phyloP scores from a whole-genome alignment of 2,797 vertebrate species.

The Nyctalus aviator region DNA sequence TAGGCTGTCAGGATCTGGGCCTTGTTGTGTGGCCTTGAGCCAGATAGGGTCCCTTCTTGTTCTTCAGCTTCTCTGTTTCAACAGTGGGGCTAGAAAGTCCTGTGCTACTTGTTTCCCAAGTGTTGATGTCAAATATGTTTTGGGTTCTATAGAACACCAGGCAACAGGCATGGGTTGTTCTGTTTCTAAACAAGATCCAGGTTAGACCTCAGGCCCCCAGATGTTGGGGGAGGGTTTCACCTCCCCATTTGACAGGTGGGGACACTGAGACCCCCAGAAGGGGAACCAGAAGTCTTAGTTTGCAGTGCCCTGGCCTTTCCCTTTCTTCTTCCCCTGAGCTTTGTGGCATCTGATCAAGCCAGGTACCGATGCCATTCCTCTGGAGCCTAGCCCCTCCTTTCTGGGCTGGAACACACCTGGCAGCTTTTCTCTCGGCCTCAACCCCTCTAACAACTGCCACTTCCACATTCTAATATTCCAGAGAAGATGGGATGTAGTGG shows the following conservation, averaged over 20 bases:
- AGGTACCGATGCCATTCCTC: background rate
- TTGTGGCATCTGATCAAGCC: slow-evolving; percentile 22
- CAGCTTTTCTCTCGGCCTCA: background rate
- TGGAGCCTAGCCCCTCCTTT: background rate
- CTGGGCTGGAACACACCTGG: background rate
- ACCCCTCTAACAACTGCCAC: background rate
- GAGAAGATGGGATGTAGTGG: background rate
- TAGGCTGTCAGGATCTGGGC: background rate
- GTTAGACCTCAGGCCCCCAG: background rate
- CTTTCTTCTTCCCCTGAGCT: background rate
- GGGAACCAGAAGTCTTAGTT: slow-evolving; percentile 12
- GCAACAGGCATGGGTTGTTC: background rate
- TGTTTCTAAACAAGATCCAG: slow-evolving; percentile 41
- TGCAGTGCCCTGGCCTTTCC: background rate
- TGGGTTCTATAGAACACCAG: background rate
- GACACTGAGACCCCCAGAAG: background rate
- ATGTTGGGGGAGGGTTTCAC: background rate
- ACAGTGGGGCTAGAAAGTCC: background rate
- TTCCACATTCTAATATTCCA: background rate
- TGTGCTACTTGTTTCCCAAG: background rate
- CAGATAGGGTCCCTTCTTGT: background rate
- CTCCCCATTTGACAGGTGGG: background rate
- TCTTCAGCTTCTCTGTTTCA: slow-evolving; percentile 10
- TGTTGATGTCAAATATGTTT: background rate
- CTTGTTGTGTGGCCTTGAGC: background rate